Base-by-base conservation (phyloP, 2,888 invertebrate genomes). In the Tipula vernalis region DNA sequence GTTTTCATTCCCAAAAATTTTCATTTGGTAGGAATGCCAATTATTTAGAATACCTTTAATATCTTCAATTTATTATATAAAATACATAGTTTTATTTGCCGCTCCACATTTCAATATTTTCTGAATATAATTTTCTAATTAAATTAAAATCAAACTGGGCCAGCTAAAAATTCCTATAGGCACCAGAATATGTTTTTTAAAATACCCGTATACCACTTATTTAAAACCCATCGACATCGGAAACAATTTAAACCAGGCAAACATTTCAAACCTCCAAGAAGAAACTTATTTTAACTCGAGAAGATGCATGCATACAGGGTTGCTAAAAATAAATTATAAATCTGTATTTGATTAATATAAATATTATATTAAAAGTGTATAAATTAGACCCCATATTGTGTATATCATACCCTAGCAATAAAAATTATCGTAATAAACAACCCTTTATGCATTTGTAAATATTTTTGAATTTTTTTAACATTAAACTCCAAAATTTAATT, bases 361-460 rank as follows among this genome's bases (percentile, higher is more conserved):
- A 51, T 51, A 51, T 51, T 51, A 51, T 51, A 51, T 51, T 71
- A 28, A 15, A 51, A 51, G 6, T 71, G 71, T 71, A 71, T 71
- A 71, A 71, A 71, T 71, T 71, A 71, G 71, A 71, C 28, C 71
- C 28, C 8, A 28, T 71, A 28, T 57, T 8, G 18, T 8, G 18
- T 57, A 28, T 57, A 57, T 57, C 28, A 44, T 44, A 57, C 51
- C 51, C 51, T 15, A 57, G 5, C 51, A 57, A 57, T 13, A 57
- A 15, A 57, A 57, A 15, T 51, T 57, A 15, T 6, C 51, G 15
- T 57, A 57, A 28, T 71, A 44, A 28, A 71, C 71, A 71, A 71
- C 71, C 71, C 71, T 71, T 71, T 71, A 71, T 71, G 71, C 71
- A 71, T 71, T 71, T 71, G 71, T 71, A 71, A 71, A 71, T 71